phyloP scores from a whole-genome alignment of 30 jellyfish, hydroid and myxozoan genomes.

The Hydra vulgaris region DNA sequence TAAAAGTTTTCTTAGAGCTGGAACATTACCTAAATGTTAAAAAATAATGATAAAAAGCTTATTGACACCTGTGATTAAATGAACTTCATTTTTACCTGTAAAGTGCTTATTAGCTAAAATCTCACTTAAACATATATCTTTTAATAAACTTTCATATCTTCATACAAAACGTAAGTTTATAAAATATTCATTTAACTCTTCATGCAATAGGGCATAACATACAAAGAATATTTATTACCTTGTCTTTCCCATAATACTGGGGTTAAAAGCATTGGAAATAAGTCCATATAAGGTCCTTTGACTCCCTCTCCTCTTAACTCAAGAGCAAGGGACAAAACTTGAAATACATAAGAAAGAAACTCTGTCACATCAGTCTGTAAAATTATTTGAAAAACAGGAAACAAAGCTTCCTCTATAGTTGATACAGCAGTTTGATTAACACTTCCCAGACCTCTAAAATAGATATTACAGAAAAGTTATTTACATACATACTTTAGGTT shows the following conservation, averaged over 20 bases:
- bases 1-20: conserved; percentile 75
- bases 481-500: no score
- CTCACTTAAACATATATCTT: no score
- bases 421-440: conserved; percentile 36
- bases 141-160: no score
- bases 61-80: no score
- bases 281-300: conserved; percentile 82
- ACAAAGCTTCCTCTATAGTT: conserved; percentile 48
- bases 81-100: not conserved
- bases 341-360: conserved; percentile 86
- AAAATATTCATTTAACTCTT: no score
- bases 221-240: no score
- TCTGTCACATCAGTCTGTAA: conserved; percentile 81
- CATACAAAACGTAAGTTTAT: no score
- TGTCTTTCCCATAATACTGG: conserved; percentile 96
- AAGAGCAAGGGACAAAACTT: conserved; percentile 75
- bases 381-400: conserved; percentile 67
- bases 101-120: no score
- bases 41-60: not conserved
- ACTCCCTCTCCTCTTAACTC: conserved; percentile 93
- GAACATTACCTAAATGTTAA: conserved; percentile 61
- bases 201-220: no score
- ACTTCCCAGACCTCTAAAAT: conserved; percentile 72
- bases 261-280: conserved; percentile 76
- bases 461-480: no score